phyloP scores from a whole-genome alignment of 2,113 vertebrate genomes.

The Alosa alosa region DNA sequence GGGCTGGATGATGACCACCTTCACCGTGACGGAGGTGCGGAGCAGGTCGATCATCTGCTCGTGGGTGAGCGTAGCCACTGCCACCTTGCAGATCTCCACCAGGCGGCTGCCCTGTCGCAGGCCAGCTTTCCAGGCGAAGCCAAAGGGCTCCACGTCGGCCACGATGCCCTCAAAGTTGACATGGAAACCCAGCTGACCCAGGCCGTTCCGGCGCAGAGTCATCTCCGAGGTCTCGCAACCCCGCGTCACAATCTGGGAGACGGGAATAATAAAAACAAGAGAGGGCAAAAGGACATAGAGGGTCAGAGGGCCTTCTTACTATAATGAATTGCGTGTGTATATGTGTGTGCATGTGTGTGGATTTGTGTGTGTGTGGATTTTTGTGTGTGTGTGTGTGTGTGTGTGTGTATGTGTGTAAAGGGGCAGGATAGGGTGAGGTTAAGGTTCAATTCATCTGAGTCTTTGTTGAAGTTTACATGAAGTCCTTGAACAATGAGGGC shows the following conservation, averaged over 20 bases:
- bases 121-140: slow-evolving; percentile 95
- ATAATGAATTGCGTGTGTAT: not conserved
- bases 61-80: slow-evolving; percentile 90
- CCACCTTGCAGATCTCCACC: slow-evolving; percentile 97
- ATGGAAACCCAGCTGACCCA: slow-evolving; percentile 95
- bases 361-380: not conserved
- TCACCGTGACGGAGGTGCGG: slow-evolving; percentile 87
- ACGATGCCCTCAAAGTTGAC: slow-evolving; percentile 98
- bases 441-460: not conserved
- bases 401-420: not conserved
- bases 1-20: slow-evolving; percentile 95
- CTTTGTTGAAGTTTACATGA: not conserved
- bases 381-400: not conserved
- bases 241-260: slow-evolving; percentile 82
- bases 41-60: slow-evolving; percentile 98
- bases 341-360: not conserved
- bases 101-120: slow-evolving; percentile 91
- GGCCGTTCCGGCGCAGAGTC: slow-evolving; percentile 85
- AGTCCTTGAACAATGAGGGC: not conserved
- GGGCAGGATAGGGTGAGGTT: not conserved
- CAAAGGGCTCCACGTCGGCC: slow-evolving; percentile 94
- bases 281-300: not conserved
- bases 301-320: not conserved
- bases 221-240: slow-evolving; percentile 94
- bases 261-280: slow-evolving; percentile 27